Evolutionary conservation across 2,888 invertebrate species (phyloP).

Genomic region (Druceiella hillmani): DNA sequence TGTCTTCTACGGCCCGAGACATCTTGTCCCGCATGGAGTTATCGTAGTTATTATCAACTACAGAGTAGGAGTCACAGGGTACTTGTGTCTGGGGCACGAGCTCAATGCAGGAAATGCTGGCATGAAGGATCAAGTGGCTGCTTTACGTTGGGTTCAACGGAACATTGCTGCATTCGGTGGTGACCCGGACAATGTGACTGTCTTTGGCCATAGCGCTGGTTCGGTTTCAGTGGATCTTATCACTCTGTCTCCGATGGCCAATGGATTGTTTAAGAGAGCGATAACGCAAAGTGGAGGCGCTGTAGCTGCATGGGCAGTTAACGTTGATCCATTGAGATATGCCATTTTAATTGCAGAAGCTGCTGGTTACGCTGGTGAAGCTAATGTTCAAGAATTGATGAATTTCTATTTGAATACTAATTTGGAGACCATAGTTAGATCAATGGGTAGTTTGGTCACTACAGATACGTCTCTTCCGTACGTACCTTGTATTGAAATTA

Average conservation of each 20-base stretch:
- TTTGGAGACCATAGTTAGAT: too few species aligned
- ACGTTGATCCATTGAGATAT: not conserved
- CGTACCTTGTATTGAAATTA: too few species aligned
- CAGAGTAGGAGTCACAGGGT: conserved; percentile 3
- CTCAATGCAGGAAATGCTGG: conserved; percentile 3
- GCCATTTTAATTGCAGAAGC: too few species aligned
- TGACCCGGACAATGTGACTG: not conserved
- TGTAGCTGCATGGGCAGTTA: conserved; percentile 1
- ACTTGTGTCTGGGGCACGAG: not conserved
- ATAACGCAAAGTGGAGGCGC: not conserved
- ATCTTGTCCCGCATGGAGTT: not conserved
- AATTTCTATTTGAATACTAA: too few species aligned
- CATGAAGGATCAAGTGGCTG: conserved; percentile 4
- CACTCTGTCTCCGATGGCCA: not conserved
- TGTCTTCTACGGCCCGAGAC: not conserved
- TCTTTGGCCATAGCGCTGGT: conserved; percentile 5
- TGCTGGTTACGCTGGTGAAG: too few species aligned
- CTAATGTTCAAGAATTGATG: too few species aligned
- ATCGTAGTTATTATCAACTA: conserved; percentile 3
- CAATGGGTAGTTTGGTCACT: too few species aligned
- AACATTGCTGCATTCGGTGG: conserved; percentile 4
- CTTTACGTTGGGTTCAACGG: not conserved
- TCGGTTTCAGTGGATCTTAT: not conserved
- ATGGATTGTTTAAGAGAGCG: conserved; percentile 1
- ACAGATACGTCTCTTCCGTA: too few species aligned